These are phyloP conservation scores for Trinectes maculatus DNA, from an alignment of 2,113 vertebrate species.

Conservation along the genomic window DNA sequence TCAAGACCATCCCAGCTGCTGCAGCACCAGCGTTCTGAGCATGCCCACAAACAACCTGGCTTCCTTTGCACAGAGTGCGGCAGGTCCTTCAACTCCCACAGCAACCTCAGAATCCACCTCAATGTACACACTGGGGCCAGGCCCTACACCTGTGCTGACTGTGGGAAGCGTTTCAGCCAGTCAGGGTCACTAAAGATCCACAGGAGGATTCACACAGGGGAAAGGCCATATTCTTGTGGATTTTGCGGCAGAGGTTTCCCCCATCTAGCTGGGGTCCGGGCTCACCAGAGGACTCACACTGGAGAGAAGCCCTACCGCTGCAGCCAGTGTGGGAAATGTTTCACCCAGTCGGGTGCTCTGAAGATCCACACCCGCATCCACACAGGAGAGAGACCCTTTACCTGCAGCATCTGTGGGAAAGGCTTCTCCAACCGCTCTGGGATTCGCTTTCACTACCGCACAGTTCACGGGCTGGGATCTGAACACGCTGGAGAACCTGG, in stretches of 20 bases:
- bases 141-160: constrained; percentile 84
- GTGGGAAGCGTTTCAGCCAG: constrained; percentile 85
- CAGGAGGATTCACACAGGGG: constrained; percentile 82
- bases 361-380: constrained; percentile 82
- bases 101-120: constrained; percentile 85
- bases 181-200: constrained; percentile 86
- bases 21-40: constrained; percentile 82
- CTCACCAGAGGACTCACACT: constrained; percentile 83
- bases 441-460: constrained; percentile 83
- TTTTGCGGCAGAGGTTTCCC: constrained; percentile 81
- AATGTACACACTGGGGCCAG: constrained; percentile 84
- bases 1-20: constrained; percentile 80
- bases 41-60: constrained; percentile 70
- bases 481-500: constrained; percentile 48
- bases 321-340: constrained; percentile 85
- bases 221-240: constrained; percentile 75
- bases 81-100: constrained; percentile 83
- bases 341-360: constrained; percentile 84
- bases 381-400: constrained; percentile 82
- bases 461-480: constrained; percentile 74
- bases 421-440: constrained; percentile 84
- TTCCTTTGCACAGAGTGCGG: constrained; percentile 84
- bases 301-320: constrained; percentile 86
- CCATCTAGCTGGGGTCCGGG: constrained; percentile 81
- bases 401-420: constrained; percentile 82